phyloP scores from a whole-genome alignment of 2,797 vertebrate genomes.

The Melanotaenia pygmaea region DNA sequence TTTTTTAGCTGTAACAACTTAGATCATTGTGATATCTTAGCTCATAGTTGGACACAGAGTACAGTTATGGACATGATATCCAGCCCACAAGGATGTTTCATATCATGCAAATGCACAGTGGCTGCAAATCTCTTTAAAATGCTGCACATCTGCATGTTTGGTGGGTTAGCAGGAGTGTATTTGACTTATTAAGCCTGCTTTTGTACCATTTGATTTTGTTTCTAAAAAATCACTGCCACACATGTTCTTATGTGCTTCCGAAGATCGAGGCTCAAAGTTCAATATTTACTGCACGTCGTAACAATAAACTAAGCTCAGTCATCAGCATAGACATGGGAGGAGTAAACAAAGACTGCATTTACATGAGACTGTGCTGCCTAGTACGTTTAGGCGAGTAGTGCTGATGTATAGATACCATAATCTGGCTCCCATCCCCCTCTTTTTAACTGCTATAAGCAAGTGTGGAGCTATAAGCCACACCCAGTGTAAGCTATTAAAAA shows the following conservation, averaged over 20 bases:
- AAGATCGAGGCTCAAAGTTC: slow-evolving; percentile 81
- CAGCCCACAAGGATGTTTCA: neutral
- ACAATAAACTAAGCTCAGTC: slow-evolving; percentile 70
- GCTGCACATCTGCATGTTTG: neutral
- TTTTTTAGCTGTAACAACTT: neutral
- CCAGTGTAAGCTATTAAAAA: slow-evolving; percentile 66
- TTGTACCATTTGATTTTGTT: slow-evolving; percentile 5
- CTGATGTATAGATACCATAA: slow-evolving; percentile 72
- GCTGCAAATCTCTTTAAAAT: neutral
- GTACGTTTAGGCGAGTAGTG: slow-evolving; percentile 64
- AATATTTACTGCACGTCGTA: slow-evolving; percentile 73
- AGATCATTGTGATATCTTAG: neutral
- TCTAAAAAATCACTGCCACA: slow-evolving; percentile 16
- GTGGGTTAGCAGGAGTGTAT: neutral
- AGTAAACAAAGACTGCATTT: slow-evolving; percentile 73
- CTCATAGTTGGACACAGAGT: neutral
- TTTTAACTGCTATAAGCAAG: slow-evolving; percentile 59
- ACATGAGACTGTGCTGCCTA: slow-evolving; percentile 61
- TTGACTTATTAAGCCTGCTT: slow-evolving; percentile 15
- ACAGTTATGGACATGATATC: neutral
- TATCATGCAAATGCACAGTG: neutral
- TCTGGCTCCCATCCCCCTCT: slow-evolving; percentile 68
- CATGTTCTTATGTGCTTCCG: slow-evolving; percentile 53
- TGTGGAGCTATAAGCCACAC: slow-evolving; percentile 71
- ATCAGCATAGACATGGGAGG: slow-evolving; percentile 62